phyloP scores from a whole-genome alignment of 2,113 vertebrate genomes.

The Dolichallabes microphthalmus region DNA sequence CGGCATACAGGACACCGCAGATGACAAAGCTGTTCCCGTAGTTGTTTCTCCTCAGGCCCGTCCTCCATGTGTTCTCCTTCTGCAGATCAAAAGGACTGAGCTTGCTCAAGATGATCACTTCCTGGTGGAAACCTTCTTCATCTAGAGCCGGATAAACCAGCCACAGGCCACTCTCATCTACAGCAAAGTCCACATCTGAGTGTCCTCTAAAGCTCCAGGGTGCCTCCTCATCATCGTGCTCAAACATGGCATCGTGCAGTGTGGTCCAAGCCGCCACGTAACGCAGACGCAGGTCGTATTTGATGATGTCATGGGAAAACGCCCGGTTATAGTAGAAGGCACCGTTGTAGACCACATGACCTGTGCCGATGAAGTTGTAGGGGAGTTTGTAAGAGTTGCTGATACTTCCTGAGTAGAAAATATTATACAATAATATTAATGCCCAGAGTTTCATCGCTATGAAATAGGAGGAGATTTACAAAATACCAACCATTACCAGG shows the following conservation, averaged over 20 bases:
- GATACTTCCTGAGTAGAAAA: constrained; percentile 58
- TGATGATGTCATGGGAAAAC: constrained; percentile 90
- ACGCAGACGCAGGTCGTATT: constrained; percentile 86
- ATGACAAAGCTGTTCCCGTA: constrained; percentile 93
- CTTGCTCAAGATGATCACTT: constrained; percentile 87
- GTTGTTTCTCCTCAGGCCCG: constrained; percentile 83
- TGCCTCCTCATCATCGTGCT: constrained; percentile 77
- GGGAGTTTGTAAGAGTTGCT: constrained; percentile 95
- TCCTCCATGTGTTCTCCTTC: constrained; percentile 86
- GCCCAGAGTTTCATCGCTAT: neutral
- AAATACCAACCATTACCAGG: no score
- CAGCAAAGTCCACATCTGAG: constrained; percentile 85
- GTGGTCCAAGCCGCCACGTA: constrained; percentile 89
- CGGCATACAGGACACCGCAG: constrained; percentile 88
- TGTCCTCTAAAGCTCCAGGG: constrained; percentile 80
- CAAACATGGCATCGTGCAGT: constrained; percentile 84
- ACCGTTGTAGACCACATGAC: constrained; percentile 85
- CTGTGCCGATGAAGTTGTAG: constrained; percentile 90
- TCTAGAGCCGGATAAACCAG: constrained; percentile 89
- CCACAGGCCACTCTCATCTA: constrained; percentile 93
- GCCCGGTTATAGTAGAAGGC: constrained; percentile 95
- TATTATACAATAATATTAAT: neutral
- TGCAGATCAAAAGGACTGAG: constrained; percentile 82
- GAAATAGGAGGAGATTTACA: neutral
- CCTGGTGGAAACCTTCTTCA: constrained; percentile 86